Evolutionary conservation across 2,888 invertebrate genomes (phyloP).

Genomic region (Perithous albicinctus): DNA sequence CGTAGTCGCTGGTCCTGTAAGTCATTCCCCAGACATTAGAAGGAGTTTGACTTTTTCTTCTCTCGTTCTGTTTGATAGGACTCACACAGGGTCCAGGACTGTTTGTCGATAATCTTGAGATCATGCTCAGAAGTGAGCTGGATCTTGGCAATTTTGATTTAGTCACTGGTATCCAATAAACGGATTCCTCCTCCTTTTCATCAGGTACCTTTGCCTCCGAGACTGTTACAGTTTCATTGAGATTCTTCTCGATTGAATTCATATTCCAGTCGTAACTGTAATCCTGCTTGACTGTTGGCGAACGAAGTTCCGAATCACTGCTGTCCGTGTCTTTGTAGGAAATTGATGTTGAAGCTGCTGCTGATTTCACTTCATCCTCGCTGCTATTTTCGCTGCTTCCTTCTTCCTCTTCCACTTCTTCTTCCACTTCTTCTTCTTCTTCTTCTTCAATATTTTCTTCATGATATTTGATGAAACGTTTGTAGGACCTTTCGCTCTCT

Average conservation of each 20-base stretch:
- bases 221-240: background rate
- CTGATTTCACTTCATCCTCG: conserved; percentile 65
- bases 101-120: conserved; percentile 46
- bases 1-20: conserved; percentile 1
- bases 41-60: background rate
- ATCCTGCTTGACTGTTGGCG: conserved; percentile 47
- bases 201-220: background rate
- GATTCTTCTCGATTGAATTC: background rate
- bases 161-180: conserved; percentile 74
- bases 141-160: conserved; percentile 67
- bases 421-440: background rate
- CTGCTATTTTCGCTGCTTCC: conserved; percentile 51
- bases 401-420: conserved; percentile 30
- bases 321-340: conserved; percentile 73
- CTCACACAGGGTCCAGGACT: conserved; percentile 70
- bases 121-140: conserved; percentile 73
- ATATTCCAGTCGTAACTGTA: conserved; percentile 43
- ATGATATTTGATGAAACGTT: background rate
- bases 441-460: conserved; percentile 24
- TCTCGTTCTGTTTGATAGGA: conserved; percentile 68
- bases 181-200: conserved; percentile 69
- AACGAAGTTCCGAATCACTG: conserved; percentile 61
- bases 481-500: background rate
- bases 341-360: conserved; percentile 66
- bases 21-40: conserved; percentile 35